A percentile compares a stretch with the other conserved stretches of the same genome.
These are phyloP conservation scores for Helicoverpa armigera DNA, from an alignment of 1,140 invertebrate genomes.

Conservation along the genomic window DNA sequence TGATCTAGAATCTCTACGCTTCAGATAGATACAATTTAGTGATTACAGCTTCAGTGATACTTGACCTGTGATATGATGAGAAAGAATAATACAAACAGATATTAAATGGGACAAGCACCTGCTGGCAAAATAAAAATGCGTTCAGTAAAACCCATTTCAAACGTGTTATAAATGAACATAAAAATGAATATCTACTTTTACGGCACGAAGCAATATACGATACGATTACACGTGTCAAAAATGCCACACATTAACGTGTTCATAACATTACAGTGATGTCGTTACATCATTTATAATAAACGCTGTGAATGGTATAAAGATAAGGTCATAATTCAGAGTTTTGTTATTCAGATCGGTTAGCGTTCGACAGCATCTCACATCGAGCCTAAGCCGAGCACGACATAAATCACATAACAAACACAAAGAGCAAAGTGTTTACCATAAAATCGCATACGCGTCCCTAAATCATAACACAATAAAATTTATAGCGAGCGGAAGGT, in stretches of 20 bases:
- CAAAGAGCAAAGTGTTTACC: slow-evolving; percentile 85
- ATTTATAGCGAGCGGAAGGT: slow-evolving; percentile 85
- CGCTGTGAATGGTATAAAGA: background rate
- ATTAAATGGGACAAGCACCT: background rate
- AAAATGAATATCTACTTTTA: slow-evolving; percentile 28
- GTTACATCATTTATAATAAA: slow-evolving; percentile 18
- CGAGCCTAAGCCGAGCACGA: slow-evolving; percentile 51
- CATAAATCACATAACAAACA: slow-evolving; percentile 76
- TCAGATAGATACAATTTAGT: too few relatives aligned
- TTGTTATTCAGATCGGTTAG: slow-evolving; percentile 58
- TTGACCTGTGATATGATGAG: too few relatives aligned
- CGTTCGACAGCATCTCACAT: slow-evolving; percentile 62
- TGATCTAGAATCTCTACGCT: background rate
- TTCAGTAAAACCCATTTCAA: slow-evolving; percentile 34
- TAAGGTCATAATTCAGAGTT: slow-evolving; percentile 47
- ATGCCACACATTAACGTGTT: slow-evolving; percentile 31
- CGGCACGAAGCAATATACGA: slow-evolving; percentile 25
- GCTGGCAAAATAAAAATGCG: slow-evolving; percentile 18
- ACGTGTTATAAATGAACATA: slow-evolving; percentile 33
- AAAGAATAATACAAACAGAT: too few relatives aligned
- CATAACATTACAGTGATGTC: slow-evolving; percentile 14
- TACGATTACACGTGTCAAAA: slow-evolving; percentile 35
- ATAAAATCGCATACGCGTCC: slow-evolving; percentile 82
- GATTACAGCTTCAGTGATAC: too few relatives aligned
- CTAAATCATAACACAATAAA: slow-evolving; percentile 86